Conservation (phyloP, 2,888 invertebrate species). For the Mythimna lalbum region DNA sequence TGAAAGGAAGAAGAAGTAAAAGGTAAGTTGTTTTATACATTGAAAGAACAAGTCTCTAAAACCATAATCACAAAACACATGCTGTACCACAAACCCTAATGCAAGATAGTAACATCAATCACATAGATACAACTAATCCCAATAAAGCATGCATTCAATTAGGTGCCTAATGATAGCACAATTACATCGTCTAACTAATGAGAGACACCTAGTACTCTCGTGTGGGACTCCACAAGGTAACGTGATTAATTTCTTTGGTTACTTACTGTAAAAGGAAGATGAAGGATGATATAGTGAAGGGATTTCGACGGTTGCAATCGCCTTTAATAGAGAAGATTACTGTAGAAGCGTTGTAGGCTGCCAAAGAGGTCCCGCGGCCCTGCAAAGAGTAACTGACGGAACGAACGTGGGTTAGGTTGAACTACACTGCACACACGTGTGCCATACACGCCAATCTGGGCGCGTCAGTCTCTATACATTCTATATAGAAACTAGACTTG, state of each 20-base stretch:
- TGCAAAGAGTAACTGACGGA: no score
- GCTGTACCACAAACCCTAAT: neutral
- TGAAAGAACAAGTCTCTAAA: neutral
- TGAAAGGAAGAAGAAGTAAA: no score
- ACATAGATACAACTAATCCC: neutral
- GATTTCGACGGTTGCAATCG: neutral
- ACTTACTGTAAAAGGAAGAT: conserved; percentile 30
- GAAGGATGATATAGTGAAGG: conserved; percentile 34
- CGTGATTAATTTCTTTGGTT: conserved; percentile 34
- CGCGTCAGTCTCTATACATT: no score
- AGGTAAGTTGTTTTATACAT: neutral
- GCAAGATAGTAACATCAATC: conserved; percentile 1
- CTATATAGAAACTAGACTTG: no score
- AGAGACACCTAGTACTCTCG: conserved; percentile 7
- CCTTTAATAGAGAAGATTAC: neutral
- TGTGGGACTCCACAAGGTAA: conserved; percentile 44
- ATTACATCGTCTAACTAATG: conserved; percentile 14
- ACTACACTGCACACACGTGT: no score
- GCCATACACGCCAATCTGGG: no score
- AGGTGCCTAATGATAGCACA: conserved; percentile 28
- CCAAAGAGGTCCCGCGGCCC: no score
- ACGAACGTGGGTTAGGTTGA: no score
- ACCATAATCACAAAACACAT: no score
- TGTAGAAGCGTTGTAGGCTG: no score
- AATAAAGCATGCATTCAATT: conserved; percentile 31